Evolutionary conservation across 1,140 invertebrate species (phyloP), one percentile per base, ranked within the genome.

Genomic region (Globodera ellingtonae): DNA sequence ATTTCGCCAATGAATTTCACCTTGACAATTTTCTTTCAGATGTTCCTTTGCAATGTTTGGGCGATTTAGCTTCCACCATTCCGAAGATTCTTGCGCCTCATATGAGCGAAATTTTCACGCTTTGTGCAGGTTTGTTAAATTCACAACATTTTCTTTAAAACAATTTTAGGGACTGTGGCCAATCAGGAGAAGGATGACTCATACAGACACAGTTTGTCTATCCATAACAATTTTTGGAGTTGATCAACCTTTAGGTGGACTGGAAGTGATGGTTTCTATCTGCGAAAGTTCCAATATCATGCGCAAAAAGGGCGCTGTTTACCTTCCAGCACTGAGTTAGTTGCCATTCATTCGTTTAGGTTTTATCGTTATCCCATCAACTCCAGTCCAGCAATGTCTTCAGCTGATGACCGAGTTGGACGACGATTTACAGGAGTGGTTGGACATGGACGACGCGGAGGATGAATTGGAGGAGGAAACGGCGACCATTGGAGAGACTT

Each of bases 281-380:
- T 93, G 95, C 62, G 98, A 99, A 92, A 95, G 94, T 62, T 95
- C 95, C 0, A 94, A 95, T 3, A 97, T 97, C 94, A 93, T 99
- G 18, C 93, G 96, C 21, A 98, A 98, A 90, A 92, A 94, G 85
- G 91, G 93, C 15, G 75, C 92, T 5, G 94, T 94, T 88, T 95
- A 95, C 82, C 93, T 98, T 76, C 91, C 92, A 56, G 89, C 87
- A 18, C 81, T 91, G 56, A 89, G 90, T 91, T 82, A 82, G 78
- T 48, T 35, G 1, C 0, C 56, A 6, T 62, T 62, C 15, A 5
- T 62, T 62, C 4, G 65, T 1, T 15, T 35, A 6, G 78, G 46
- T 72, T 52, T 15, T 70, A 46, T 47, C 47, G 8, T 15, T 70
- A 46, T 47, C 47, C 35, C 15, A 35, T 59, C 62, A 10, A 78